phyloP scores from a whole-genome alignment of 2,797 vertebrate species.

The Trachurus trachurus region DNA sequence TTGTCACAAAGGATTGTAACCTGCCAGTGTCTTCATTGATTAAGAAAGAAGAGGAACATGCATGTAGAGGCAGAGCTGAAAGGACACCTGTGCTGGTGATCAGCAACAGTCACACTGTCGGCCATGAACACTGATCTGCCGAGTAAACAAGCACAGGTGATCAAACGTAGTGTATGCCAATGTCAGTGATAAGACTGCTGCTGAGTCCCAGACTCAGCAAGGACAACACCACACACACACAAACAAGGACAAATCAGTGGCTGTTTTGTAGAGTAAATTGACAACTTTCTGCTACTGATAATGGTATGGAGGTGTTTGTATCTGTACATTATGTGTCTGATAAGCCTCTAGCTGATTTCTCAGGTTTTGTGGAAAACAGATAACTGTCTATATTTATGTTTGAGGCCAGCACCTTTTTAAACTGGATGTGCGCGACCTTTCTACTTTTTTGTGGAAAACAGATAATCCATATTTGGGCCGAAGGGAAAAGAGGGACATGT shows the following conservation, averaged over 20 bases:
- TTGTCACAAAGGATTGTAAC: background rate
- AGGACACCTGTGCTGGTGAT: background rate
- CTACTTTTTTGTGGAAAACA: background rate
- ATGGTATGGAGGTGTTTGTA: background rate
- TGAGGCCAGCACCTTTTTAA: no score
- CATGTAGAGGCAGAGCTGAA: background rate
- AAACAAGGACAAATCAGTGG: background rate
- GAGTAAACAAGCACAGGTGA: conserved; percentile 14
- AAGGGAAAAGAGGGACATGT: background rate
- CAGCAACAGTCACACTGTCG: background rate
- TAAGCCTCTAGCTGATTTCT: conserved; percentile 24
- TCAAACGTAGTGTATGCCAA: background rate
- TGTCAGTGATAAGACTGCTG: background rate
- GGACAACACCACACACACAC: background rate
- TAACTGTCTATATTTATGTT: conserved; percentile 56
- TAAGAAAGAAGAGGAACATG: background rate
- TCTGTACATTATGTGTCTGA: conserved; percentile 3
- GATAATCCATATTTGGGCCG: conserved; percentile 42
- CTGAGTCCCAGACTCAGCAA: background rate
- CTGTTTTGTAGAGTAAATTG: background rate
- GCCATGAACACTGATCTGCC: background rate
- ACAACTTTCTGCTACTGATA: background rate
- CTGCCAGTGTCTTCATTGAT: background rate
- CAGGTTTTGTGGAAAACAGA: background rate
- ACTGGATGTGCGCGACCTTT: no score